These are phyloP conservation scores for Nasonia giraulti DNA, from an alignment of 1,140 invertebrate species.

Conservation along the genomic window DNA sequence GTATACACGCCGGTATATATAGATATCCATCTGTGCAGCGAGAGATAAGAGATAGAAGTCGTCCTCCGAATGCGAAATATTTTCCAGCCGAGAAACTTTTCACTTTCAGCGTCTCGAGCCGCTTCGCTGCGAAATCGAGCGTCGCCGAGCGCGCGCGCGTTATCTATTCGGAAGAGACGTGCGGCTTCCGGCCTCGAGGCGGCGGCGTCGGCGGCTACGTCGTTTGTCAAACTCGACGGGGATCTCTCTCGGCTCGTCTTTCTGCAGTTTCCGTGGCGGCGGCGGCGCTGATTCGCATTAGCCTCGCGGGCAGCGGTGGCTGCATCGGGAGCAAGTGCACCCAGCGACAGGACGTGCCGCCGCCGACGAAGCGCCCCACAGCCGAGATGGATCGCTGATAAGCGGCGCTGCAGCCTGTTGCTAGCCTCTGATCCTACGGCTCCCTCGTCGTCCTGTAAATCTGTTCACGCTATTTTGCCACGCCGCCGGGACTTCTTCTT, in stretches of 20 bases:
- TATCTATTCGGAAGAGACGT: slow-evolving; percentile 15
- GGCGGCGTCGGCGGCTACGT: slow-evolving; percentile 31
- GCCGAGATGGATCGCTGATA: slow-evolving; percentile 38
- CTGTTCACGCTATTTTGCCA: neutral
- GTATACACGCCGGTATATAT: neutral
- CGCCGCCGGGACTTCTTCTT: neutral
- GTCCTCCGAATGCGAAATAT: neutral
- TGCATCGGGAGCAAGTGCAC: slow-evolving; percentile 11
- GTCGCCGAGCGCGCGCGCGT: neutral
- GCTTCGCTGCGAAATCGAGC: neutral
- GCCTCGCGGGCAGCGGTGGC: slow-evolving; percentile 11
- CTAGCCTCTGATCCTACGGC: slow-evolving; percentile 1
- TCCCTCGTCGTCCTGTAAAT: neutral
- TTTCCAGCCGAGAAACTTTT: slow-evolving; percentile 3
- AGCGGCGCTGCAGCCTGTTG: slow-evolving; percentile 22
- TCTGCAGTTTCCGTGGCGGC: slow-evolving; percentile 41
- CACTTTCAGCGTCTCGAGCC: neutral
- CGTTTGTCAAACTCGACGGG: slow-evolving; percentile 57
- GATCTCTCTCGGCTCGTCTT: neutral
- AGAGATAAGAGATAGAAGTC: neutral
- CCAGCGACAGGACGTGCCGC: slow-evolving; percentile 20
- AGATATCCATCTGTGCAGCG: neutral
- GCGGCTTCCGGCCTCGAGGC: neutral
- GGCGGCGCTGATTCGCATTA: slow-evolving; percentile 42
- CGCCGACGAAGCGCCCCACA: neutral